These are phyloP conservation scores for Parasteatoda tepidariorum DNA, from an alignment of 1,140 invertebrate species.

Conservation along the genomic window DNA sequence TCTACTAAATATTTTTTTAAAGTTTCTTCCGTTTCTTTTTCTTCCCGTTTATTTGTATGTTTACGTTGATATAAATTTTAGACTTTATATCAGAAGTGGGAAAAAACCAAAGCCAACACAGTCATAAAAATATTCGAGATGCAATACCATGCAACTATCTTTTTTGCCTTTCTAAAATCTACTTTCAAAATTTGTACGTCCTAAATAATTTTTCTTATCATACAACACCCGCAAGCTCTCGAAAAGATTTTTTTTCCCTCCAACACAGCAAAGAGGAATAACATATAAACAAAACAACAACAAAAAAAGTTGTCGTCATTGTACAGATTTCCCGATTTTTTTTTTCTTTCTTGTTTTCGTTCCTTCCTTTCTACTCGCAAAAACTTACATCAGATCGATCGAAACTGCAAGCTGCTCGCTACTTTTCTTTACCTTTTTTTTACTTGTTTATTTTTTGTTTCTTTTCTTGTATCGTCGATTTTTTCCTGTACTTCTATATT, in stretches of 20 bases:
- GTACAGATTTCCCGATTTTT: constrained; percentile 20
- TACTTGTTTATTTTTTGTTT: background rate
- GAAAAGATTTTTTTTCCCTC: constrained; percentile 31
- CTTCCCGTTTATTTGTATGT: too few relatives aligned
- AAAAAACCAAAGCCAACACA: too few relatives aligned
- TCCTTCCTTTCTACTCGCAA: background rate
- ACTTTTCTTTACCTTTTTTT: background rate
- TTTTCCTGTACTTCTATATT: constrained; percentile 13
- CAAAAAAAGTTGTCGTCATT: constrained; percentile 7
- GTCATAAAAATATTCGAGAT: too few relatives aligned
- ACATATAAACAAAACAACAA: constrained; percentile 14
- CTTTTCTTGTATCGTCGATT: background rate
- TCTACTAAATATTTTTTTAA: too few relatives aligned
- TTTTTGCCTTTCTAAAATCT: background rate
- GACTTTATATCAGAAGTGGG: too few relatives aligned
- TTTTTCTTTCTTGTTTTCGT: background rate
- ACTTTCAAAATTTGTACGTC: constrained; percentile 11
- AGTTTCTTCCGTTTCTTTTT: too few relatives aligned
- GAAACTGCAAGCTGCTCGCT: background rate
- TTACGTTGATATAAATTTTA: too few relatives aligned
- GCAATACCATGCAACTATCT: background rate
- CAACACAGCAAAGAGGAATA: background rate
- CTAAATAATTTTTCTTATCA: constrained; percentile 50
- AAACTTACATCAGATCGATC: constrained; percentile 10
- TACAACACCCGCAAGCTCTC: background rate